phyloP scores from a whole-genome alignment of 2,113 vertebrate species.

The Alouatta palliata region DNA sequence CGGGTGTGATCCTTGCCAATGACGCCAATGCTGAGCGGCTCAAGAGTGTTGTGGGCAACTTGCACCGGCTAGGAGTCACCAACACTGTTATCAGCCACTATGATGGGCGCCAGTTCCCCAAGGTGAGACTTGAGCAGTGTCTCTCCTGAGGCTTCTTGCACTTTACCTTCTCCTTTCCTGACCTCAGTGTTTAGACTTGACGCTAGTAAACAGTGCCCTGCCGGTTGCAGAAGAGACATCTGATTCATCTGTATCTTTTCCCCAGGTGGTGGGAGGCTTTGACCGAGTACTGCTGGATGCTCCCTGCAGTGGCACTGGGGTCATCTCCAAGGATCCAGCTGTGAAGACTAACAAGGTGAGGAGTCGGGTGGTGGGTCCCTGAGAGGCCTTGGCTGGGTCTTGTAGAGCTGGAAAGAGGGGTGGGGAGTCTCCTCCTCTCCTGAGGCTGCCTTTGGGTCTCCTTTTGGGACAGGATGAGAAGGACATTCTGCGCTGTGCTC shows the following conservation, averaged over 20 bases:
- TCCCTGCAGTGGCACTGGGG: constrained; percentile 96
- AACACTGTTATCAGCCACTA: constrained; percentile 94
- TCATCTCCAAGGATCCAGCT: constrained; percentile 97
- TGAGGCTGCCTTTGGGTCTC: background rate
- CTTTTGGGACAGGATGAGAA: constrained; percentile 86
- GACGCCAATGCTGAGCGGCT: constrained; percentile 92
- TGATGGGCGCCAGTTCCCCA: constrained; percentile 95
- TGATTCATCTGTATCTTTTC: background rate
- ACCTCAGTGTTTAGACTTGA: background rate
- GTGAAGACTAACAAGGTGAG: constrained; percentile 97
- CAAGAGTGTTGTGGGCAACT: constrained; percentile 95
- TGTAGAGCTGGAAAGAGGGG: background rate
- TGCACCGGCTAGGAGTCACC: constrained; percentile 96
- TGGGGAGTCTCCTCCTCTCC: background rate
- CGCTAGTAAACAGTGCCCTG: background rate
- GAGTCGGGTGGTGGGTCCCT: background rate
- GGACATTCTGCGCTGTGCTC: constrained; percentile 93
- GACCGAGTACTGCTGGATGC: constrained; percentile 96
- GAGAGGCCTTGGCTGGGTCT: background rate
- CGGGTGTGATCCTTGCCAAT: constrained; percentile 94
- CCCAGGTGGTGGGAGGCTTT: constrained; percentile 95
- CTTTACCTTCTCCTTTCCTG: background rate
- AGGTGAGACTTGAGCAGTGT: constrained; percentile 83
- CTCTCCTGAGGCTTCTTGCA: background rate
- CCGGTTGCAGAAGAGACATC: background rate